phyloP scores from a whole-genome alignment of 2,113 vertebrate genomes.

The Haemorhous mexicanus region DNA sequence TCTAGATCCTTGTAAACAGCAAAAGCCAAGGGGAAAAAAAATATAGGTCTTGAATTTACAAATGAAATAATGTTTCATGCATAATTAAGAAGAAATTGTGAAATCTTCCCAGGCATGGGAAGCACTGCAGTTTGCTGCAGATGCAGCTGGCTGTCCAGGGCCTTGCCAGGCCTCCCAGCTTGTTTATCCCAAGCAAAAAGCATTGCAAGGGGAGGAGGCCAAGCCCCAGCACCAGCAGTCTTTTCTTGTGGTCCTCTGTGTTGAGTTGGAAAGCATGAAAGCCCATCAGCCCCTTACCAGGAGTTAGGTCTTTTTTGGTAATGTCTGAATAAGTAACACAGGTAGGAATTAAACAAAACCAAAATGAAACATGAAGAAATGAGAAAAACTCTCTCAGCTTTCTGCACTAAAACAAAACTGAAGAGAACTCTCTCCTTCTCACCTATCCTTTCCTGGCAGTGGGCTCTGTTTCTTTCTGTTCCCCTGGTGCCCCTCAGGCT shows the following conservation, averaged over 20 bases:
- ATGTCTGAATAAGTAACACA: neutral
- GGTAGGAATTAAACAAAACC: neutral
- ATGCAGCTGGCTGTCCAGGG: neutral
- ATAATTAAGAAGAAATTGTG: neutral
- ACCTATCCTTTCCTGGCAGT: neutral
- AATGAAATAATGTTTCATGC: neutral
- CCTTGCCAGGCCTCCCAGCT: neutral
- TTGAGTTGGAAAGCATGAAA: neutral
- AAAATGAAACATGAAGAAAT: neutral
- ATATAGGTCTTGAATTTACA: neutral
- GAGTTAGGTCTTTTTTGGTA: neutral
- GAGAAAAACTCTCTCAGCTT: neutral
- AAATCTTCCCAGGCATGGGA: neutral
- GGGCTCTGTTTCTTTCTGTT: neutral
- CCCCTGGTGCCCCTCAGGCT: neutral
- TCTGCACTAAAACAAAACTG: neutral
- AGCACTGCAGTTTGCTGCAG: neutral
- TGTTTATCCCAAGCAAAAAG: neutral
- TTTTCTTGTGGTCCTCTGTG: neutral
- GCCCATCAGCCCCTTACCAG: neutral
- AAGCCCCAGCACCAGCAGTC: neutral
- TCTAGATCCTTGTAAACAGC: neutral
- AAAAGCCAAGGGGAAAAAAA: neutral
- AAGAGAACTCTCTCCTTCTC: neutral
- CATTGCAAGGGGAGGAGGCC: neutral